phyloP scores from a whole-genome alignment of 2,888 invertebrate species.

The Lycaena phlaeas region DNA sequence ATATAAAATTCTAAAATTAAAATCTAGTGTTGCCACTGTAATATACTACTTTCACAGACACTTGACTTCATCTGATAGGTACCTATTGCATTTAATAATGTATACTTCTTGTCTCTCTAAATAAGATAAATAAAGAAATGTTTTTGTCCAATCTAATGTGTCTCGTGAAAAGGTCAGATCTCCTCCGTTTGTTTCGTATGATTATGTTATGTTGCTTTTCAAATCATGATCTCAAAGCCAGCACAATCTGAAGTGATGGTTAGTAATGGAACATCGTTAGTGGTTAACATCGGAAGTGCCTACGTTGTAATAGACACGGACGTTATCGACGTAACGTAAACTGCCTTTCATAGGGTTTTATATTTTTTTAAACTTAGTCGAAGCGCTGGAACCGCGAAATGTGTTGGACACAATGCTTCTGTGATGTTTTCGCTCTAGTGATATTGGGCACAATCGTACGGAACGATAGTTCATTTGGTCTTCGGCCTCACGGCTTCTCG shows the following conservation, averaged over 20 bases:
- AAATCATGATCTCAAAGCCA: conserved; percentile 39
- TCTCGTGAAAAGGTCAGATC: neutral
- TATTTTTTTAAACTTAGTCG: conserved; percentile 57
- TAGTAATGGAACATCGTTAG: conserved; percentile 38
- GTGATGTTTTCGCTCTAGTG: conserved; percentile 59
- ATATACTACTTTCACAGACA: neutral
- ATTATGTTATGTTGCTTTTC: conserved; percentile 5
- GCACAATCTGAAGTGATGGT: conserved; percentile 19
- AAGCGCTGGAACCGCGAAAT: conserved; percentile 38
- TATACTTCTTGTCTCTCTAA: neutral
- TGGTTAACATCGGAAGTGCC: conserved; percentile 58
- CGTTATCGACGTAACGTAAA: conserved; percentile 40
- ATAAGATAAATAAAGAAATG: too few species aligned
- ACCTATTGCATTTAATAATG: too few species aligned
- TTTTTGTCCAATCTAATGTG: too few species aligned
- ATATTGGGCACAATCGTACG: conserved; percentile 23
- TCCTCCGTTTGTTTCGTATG: conserved; percentile 20
- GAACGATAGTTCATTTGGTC: neutral
- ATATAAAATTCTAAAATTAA: neutral
- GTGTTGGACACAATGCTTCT: conserved; percentile 60
- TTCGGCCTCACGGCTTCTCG: neutral
- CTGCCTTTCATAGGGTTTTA: conserved; percentile 63
- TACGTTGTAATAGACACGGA: conserved; percentile 38
- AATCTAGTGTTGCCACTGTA: neutral
- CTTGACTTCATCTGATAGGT: neutral